Conservation (phyloP, 2,797 vertebrate genomes). For the Sardinella longiceps region DNA sequence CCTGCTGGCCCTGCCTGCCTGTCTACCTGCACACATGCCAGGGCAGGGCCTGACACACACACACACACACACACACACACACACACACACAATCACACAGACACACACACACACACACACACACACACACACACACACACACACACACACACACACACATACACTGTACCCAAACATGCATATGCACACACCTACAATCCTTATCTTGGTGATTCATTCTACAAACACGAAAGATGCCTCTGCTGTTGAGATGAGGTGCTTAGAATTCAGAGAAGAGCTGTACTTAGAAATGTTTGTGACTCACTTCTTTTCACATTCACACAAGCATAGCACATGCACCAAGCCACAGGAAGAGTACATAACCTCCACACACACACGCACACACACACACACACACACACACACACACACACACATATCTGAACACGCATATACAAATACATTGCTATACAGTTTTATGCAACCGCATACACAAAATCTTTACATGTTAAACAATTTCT, state of each 20-base stretch:
- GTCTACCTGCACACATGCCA: not conserved
- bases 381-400: not conserved
- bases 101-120: constrained; percentile 2
- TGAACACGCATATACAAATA: not conserved
- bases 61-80: constrained; percentile 28
- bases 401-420: not conserved
- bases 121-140: constrained; percentile 24
- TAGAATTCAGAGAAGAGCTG: constrained; percentile 36
- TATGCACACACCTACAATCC: not conserved
- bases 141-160: not conserved
- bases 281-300: constrained; percentile 40
- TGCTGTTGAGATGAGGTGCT: constrained; percentile 10
- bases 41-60: not conserved
- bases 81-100: constrained; percentile 30
- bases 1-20: not conserved
- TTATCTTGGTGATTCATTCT: constrained; percentile 38
- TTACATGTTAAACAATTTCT: too few relatives aligned
- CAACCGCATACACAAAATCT: too few relatives aligned
- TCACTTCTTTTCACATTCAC: constrained; percentile 33
- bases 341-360: not conserved
- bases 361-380: not conserved
- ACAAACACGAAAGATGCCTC: constrained; percentile 31
- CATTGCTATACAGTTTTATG: too few relatives aligned
- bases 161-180: not conserved
- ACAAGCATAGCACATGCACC: not conserved